phyloP scores from a whole-genome alignment of 2,113 vertebrate species.

The Urocolius indicus region DNA sequence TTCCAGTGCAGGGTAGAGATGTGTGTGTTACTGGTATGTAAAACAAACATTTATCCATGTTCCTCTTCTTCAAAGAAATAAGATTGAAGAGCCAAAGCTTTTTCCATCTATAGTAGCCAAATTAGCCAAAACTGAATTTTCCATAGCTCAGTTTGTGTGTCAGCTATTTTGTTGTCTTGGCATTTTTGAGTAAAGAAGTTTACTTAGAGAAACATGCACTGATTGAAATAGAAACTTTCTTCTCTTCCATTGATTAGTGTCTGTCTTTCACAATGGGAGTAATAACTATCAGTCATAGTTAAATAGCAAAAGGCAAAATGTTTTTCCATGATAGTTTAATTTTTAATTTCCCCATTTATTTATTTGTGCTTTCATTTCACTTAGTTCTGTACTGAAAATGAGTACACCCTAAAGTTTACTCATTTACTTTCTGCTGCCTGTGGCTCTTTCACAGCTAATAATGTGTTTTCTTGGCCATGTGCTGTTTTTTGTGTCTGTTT shows the following conservation, averaged over 20 bases:
- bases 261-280: neutral
- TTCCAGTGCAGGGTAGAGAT: neutral
- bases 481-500: neutral
- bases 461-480: neutral
- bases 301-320: neutral
- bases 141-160: neutral
- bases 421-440: neutral
- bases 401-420: neutral
- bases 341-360: conserved; percentile 22
- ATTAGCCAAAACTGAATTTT: neutral
- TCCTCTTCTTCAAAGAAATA: neutral
- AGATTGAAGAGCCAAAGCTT: neutral
- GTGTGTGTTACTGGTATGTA: neutral
- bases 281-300: neutral
- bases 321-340: neutral
- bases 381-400: neutral
- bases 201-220: neutral
- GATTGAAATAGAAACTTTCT: neutral
- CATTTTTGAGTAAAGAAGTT: neutral
- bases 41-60: neutral
- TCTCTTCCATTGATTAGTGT: neutral
- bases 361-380: neutral
- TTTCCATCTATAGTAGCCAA: neutral
- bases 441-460: neutral
- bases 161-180: neutral